Base-by-base conservation (phyloP, 2,888 invertebrate species). In the Neoaliturus tenellus region DNA sequence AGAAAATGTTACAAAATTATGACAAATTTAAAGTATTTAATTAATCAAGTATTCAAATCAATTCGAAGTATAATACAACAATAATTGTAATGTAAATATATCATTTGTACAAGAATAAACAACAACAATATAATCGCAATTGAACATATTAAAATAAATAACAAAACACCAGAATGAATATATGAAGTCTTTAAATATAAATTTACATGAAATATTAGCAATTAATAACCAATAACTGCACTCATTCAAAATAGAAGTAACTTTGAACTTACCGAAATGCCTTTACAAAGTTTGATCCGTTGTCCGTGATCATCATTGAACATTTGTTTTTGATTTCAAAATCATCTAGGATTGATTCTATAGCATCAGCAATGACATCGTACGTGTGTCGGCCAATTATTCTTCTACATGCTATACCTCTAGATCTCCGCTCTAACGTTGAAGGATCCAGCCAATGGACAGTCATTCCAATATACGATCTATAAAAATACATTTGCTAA, bases 261-360 rank as follows among this genome's bases (percentile, higher is more conserved):
- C 41, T 33, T 12, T 23, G 35, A 39, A 48, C 51, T 4, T 78
- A 78, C 44, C 78, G 44, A 78, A 78, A 78, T 20, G 78, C 78
- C 44, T 44, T 78, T 48, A 78, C 6, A 78, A 78, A 78, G 44
- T 78, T 78, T 20, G 78, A 78, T 48, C 78, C 78, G 23, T 78
- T 78, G 44, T 78, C 78, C 6, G 78, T 78, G 35, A 78, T 35
- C 78, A 78, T 78, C 78, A 78, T 78, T n/a, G 44, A n/a, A 41
- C 25, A 25, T 78, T 78, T 44, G 31, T 31, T 78, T 28, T 78
- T 78, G 3, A 78, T 78, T 20, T 48, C 78, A 51, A 44, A 78
- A 20, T 78, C 78, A 23, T 78, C 78, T 23, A 78, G 78, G 28
- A 78, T 78, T 44, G 33, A 44, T 28, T 78, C 78, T 17, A 78